These are phyloP conservation scores for Phocoena sinus DNA, from an alignment of 2,113 vertebrate genomes.

Conservation along the genomic window DNA sequence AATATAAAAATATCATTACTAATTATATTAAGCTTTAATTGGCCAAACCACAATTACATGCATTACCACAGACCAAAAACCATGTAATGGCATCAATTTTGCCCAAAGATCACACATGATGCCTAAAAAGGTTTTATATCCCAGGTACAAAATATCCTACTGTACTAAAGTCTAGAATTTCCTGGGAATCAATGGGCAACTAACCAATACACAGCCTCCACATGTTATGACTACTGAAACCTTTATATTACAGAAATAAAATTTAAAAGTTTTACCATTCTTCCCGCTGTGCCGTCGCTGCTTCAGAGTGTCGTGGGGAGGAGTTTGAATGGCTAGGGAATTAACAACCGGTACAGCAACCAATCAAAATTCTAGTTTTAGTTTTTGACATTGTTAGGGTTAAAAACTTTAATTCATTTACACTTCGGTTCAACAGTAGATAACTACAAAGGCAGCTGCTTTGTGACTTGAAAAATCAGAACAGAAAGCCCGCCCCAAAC, in stretches of 20 bases:
- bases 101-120: constrained; percentile 63
- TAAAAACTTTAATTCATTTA: constrained; percentile 77
- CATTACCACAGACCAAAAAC: constrained; percentile 56
- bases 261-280: constrained; percentile 79
- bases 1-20: constrained; percentile 14
- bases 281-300: constrained; percentile 76
- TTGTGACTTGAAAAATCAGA: constrained; percentile 45
- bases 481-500: constrained; percentile 43
- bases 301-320: constrained; percentile 78
- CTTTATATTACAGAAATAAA: constrained; percentile 70
- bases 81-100: constrained; percentile 60
- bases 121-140: constrained; percentile 46
- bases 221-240: constrained; percentile 34
- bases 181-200: constrained; percentile 39
- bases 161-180: background rate
- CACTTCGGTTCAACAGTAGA: constrained; percentile 66
- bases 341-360: constrained; percentile 79
- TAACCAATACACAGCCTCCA: constrained; percentile 20
- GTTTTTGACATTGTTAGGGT: constrained; percentile 75
- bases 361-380: constrained; percentile 78
- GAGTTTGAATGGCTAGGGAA: constrained; percentile 79
- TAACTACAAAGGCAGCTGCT: constrained; percentile 61
- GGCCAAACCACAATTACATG: constrained; percentile 21
- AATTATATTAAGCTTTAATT: constrained; percentile 42
- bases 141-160: constrained; percentile 49